Conservation (phyloP, 2,888 invertebrate genomes). For the Diaperis boleti region DNA sequence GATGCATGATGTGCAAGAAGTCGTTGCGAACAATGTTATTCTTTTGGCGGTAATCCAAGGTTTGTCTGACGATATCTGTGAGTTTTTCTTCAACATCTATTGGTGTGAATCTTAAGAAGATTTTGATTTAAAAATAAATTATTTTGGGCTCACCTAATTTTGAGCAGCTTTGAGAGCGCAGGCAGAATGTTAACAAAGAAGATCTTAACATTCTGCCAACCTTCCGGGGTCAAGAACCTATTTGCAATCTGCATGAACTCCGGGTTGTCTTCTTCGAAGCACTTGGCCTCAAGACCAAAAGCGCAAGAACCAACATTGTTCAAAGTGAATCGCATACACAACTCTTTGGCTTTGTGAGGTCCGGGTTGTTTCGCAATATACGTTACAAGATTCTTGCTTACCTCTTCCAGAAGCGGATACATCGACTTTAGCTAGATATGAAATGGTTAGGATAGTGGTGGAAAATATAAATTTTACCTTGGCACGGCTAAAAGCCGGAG, state of each 20-base stretch:
- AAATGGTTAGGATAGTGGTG: not conserved
- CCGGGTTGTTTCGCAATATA: constrained; percentile 61
- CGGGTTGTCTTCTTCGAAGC: constrained; percentile 56
- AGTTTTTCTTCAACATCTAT: constrained; percentile 58
- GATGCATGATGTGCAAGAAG: constrained; percentile 63
- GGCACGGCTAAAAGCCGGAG: constrained; percentile 67
- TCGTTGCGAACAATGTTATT: constrained; percentile 62
- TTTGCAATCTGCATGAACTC: constrained; percentile 53
- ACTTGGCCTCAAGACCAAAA: constrained; percentile 64
- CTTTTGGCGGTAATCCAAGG: constrained; percentile 62
- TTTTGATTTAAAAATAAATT: constrained; percentile 38
- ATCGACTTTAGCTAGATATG: constrained; percentile 51
- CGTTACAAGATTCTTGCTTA: constrained; percentile 63
- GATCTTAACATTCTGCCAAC: constrained; percentile 33
- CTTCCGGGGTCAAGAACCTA: constrained; percentile 42
- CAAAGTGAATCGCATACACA: constrained; percentile 53
- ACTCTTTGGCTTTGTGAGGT: constrained; percentile 63
- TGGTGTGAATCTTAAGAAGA: constrained; percentile 44
- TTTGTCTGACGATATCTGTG: constrained; percentile 54
- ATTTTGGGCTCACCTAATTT: constrained; percentile 4
- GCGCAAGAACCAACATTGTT: constrained; percentile 67
- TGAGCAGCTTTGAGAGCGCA: not conserved
- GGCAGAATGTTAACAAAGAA: constrained; percentile 44
- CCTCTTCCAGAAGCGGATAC: constrained; percentile 66
- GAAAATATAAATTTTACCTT: constrained; percentile 50